Evolutionary conservation across 2,797 vertebrate species (phyloP), one percentile per base, ranked within the genome.

Genomic region (Xyrichtys novacula): DNA sequence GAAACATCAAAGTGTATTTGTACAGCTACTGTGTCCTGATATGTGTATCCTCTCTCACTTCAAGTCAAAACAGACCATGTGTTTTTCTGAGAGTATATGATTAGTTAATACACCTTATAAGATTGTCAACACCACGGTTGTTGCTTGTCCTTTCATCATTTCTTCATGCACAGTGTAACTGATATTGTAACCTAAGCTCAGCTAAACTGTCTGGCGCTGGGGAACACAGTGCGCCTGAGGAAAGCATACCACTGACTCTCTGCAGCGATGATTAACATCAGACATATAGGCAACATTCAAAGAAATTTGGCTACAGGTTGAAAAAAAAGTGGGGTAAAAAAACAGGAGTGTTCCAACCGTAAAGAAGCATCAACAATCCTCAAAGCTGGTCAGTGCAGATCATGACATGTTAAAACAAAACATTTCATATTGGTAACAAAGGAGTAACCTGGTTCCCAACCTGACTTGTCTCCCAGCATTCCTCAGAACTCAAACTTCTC

Each of bases 131-230:
- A 64, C 48, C 65, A 39, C 32, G 50, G 62, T 77, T 78, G 58
- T 68, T 75, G 75, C 65, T 46, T 64, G 85, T 56, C 59, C 11
- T 68, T 68, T 81, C 75, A 58, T 53, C 44, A 66, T 69, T 57
- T 32, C 52, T 65, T 39, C 59, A 60, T 65, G 55, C 65, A 17
- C 65, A 38, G 61, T 71, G 82, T 77, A 87, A 85, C 75, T 72
- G 85, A 88, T 83, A 61, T 66, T 25, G 84, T 77, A 85, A 89
- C 56, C 15, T 0, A 25, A 88, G 72, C 68, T 76, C 36, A 46
- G 40, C 43, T 58, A 65, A 67, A 71, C 56, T 55, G 42, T 52
- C 42, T 1, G 1, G n/a, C 16, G 32, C 43, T 25, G 29, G 25
- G 26, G 25, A 76, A 50, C 32, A 5, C 47, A 8, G 16, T 36